Evolutionary conservation across 1,140 invertebrate species (phyloP), one percentile per base, ranked within the genome.

Genomic region (Drosophila gunungcola): DNA sequence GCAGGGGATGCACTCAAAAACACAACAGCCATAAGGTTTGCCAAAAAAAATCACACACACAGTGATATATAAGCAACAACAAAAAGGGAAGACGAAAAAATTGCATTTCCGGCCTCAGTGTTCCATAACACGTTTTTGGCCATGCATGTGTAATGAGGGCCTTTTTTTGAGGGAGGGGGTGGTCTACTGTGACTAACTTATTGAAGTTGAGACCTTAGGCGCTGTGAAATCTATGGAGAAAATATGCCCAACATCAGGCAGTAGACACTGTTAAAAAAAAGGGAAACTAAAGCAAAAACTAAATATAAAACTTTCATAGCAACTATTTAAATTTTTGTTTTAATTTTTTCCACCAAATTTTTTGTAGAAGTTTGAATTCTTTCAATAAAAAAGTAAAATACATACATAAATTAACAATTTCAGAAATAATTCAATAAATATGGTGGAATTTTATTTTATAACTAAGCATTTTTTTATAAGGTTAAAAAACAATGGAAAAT

Each of bases 101-200:
- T 25, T 42, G 51, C 32, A 74, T 74, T 74, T 74, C 72, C 70
- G 72, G 58, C 70, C 72, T 36, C 64, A 70, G 64, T 70, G 67
- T 69, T 70, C 51, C 67, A 70, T 69, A 69, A 68, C 67, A 49
- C 51, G 27, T 34, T 69, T 70, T 56, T 46, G 56, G 42, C 49
- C 72, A 73, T 74, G 72, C 72, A 74, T 73, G 49, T 63, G 45
- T 55, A 73, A 73, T 73, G 51, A 38, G 49, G 11, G 46, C 11
- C 11, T 63, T 67, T 41, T 42, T 36, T 12, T 7, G 11, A 21
- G 38, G 9, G 34, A 10, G 16, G 16, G 16, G 16, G 16, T 21
- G 16, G 16, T 21, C 16, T 16, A 5, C 16, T n/a, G 42, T 25
- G 67, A 49, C 67, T 57, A 49, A 69, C 67, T 57, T 69, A 70